phyloP scores from a whole-genome alignment of 2,888 invertebrate species.

The Ametastegia equiseti region DNA sequence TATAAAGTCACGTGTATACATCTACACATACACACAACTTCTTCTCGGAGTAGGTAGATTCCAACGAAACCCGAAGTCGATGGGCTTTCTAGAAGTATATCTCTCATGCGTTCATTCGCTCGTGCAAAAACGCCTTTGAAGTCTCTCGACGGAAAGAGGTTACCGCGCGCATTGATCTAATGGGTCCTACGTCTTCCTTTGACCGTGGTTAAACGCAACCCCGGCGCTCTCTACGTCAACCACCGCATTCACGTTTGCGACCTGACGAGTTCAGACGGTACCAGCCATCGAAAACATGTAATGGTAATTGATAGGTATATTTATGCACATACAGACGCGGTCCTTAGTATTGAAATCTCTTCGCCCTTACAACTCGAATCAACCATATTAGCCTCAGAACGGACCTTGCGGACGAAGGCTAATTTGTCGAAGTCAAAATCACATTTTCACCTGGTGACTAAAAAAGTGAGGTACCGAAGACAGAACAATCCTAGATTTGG shows the following conservation, averaged over 20 bases:
- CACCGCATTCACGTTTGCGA: constrained; percentile 12
- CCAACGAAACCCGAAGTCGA: not conserved
- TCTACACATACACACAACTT: not conserved
- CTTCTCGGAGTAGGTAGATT: not conserved
- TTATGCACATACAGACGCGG: not conserved
- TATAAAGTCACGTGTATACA: constrained; percentile 2
- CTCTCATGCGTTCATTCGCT: constrained; percentile 25
- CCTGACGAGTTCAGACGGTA: not conserved
- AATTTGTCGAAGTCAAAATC: not conserved
- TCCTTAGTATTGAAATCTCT: not conserved
- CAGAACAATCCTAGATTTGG: not conserved
- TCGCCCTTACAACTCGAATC: not conserved
- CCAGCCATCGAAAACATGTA: not conserved
- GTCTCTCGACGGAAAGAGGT: constrained; percentile 55
- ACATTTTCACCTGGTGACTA: not conserved
- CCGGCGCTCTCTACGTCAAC: not conserved
- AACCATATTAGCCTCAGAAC: too few species aligned
- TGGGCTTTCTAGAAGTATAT: constrained; percentile 6
- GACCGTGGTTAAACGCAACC: constrained; percentile 59
- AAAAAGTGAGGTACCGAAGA: not conserved
- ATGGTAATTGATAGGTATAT: constrained; percentile 11
- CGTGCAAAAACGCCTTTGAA: constrained; percentile 61
- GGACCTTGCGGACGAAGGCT: not conserved
- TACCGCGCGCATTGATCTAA: constrained; percentile 59
- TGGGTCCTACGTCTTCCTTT: constrained; percentile 57